Base-by-base conservation (phyloP, 2,888 invertebrate species). In the Brachyptera risi region DNA sequence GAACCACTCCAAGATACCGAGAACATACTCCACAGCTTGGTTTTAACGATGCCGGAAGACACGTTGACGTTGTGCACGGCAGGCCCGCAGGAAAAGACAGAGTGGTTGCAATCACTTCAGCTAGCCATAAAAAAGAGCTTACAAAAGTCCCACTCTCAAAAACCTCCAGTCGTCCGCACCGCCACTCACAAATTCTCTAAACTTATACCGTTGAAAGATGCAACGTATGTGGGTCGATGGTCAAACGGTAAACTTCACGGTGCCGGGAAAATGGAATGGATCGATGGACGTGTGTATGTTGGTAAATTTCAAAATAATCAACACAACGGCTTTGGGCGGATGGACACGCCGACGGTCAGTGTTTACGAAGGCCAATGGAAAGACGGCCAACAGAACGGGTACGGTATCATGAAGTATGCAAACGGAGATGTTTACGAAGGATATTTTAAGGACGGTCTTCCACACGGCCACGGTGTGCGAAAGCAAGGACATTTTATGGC, bases 361-460 rank as follows among this genome's bases (percentile, higher is more conserved):
- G 78, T 84, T 21, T 91, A 91, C 71, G 90, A 92, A 73, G 90
- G 92, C 0, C 81, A 79, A 71, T 90, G 89, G 89, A 87, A 85
- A 72, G 88, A 89, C 65, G 92, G 92, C 37, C 83, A 86, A 67
- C 89, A 92, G 73, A 88, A 89, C 73, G 94, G 94, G 11, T 85
- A 85, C 67, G 93, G 90, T 0, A 80, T 81, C 60, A 82, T 90
- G 76, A 88, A 84, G 80, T 81, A 88, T 72, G 75, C 80, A 13
- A 86, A 85, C 60, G 91, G 90, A 2, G 92, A 92, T 71, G 77
- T 88, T 15, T 95, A 93, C 71, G 90, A 91, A 70, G 95, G 95
- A 0, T 86, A 88, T 72, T 93, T 94, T 72, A 88, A 88, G 71
- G 90, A 93, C 68, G 92, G 92, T 0, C 77, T 83, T 56, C 85